phyloP scores from a whole-genome alignment of 2,797 vertebrate species.

The Tinamus major region DNA sequence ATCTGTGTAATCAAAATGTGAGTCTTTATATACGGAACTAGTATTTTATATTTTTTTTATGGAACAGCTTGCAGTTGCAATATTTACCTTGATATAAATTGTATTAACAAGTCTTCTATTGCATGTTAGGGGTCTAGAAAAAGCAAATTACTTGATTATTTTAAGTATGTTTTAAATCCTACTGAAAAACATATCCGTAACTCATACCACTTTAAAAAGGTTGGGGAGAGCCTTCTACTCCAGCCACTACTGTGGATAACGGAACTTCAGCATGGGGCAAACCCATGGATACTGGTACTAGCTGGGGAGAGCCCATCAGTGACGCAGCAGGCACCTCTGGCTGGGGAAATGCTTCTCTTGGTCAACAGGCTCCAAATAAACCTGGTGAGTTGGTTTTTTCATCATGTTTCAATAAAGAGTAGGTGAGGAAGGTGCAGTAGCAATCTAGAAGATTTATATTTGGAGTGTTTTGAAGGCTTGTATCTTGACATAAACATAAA shows the following conservation, averaged over 20 bases:
- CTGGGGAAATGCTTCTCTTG: slow-evolving; percentile 86
- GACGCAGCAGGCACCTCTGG: slow-evolving; percentile 80
- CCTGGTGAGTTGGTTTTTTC: slow-evolving; percentile 81
- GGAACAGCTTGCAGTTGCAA: neutral
- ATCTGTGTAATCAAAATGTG: neutral
- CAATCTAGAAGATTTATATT: neutral
- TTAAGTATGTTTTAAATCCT: neutral
- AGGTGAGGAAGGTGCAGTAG: accelerated
- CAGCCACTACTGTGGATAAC: slow-evolving; percentile 91
- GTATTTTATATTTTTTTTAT: neutral
- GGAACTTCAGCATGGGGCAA: slow-evolving; percentile 97
- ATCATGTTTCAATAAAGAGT: accelerated
- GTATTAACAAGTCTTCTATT: neutral
- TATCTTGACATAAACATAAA: neutral
- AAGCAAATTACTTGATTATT: neutral
- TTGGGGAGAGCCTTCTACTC: slow-evolving; percentile 88
- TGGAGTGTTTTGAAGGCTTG: neutral
- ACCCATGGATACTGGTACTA: slow-evolving; percentile 86
- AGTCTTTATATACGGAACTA: neutral
- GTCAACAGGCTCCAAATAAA: slow-evolving; percentile 87
- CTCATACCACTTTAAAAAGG: slow-evolving; percentile 80
- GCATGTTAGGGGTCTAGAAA: neutral
- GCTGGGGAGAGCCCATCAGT: slow-evolving; percentile 87
- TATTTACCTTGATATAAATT: neutral
- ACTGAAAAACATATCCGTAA: slow-evolving; percentile 25